phyloP scores from a whole-genome alignment of 1,140 invertebrate species.

The Cydia strobilella region DNA sequence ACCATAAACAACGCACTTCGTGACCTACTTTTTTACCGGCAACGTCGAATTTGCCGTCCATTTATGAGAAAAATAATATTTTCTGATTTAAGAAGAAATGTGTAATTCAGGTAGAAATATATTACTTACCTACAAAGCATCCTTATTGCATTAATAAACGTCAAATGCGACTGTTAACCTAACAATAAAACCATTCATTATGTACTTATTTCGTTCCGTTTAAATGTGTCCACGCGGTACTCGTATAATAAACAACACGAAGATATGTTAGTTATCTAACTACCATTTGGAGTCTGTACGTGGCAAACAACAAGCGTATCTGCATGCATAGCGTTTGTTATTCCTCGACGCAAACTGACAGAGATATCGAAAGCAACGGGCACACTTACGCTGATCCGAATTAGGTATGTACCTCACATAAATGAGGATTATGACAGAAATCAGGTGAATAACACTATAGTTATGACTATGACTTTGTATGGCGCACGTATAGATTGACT shows the following conservation, averaged over 20 bases:
- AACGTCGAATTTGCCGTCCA: no score
- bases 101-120: not conserved
- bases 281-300: constrained; percentile 21
- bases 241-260: not conserved
- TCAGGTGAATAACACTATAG: constrained; percentile 35
- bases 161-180: not conserved
- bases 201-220: not conserved
- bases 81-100: not conserved
- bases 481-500: not conserved
- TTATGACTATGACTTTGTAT: not conserved
- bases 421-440: constrained; percentile 40
- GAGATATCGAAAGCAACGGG: constrained; percentile 40
- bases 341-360: constrained; percentile 34
- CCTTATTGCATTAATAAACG: constrained; percentile 6
- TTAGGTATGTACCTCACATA: constrained; percentile 38
- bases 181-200: not conserved
- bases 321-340: constrained; percentile 41
- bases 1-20: no score
- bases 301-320: constrained; percentile 31
- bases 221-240: not conserved
- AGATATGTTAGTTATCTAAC: constrained; percentile 19
- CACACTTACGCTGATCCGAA: constrained; percentile 42
- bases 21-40: no score
- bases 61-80: not conserved
- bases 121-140: not conserved